Percentiles rank a stretch among this genome's conserved stretches.
Conservation (phyloP, 2,113 vertebrate species). For the Seriola aureovittata region DNA sequence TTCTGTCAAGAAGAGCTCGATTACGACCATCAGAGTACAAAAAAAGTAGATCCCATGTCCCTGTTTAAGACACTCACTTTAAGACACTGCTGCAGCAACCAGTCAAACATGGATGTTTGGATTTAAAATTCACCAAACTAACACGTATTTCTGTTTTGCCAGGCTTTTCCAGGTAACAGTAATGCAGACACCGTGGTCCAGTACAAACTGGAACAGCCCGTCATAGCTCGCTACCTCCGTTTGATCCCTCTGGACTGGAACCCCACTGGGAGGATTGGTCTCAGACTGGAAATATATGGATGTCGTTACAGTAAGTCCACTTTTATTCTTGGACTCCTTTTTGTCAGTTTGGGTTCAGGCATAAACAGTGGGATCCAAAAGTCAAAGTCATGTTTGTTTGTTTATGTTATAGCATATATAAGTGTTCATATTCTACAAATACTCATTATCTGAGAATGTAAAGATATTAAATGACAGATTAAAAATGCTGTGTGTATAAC, state of each 20-base stretch:
- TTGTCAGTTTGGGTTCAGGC: not conserved
- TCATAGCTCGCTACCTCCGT: constrained; percentile 75
- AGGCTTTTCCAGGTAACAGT: constrained; percentile 79
- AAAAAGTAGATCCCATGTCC: not conserved
- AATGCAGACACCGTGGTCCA: constrained; percentile 80
- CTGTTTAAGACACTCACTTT: not conserved
- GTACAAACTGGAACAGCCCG: constrained; percentile 74
- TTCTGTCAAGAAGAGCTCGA: not conserved
- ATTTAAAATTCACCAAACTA: not conserved
- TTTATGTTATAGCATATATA: too few species aligned
- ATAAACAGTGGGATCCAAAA: too few species aligned
- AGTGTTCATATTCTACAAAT: not conserved
- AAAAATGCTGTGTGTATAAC: not conserved
- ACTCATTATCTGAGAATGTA: not conserved
- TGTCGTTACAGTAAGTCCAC: constrained; percentile 75
- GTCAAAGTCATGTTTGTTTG: not conserved
- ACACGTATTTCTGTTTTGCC: constrained; percentile 12
- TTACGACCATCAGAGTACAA: not conserved
- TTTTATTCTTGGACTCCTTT: not conserved
- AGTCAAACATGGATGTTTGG: not conserved
- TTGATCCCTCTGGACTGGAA: constrained; percentile 80
- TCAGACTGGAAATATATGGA: constrained; percentile 79
- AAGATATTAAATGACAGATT: not conserved
- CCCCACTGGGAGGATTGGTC: constrained; percentile 77
- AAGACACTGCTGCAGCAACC: not conserved